Evolutionary conservation across 2,113 vertebrate species (phyloP), one percentile per base, ranked within the genome.

Genomic region (Serilophus lunatus): DNA sequence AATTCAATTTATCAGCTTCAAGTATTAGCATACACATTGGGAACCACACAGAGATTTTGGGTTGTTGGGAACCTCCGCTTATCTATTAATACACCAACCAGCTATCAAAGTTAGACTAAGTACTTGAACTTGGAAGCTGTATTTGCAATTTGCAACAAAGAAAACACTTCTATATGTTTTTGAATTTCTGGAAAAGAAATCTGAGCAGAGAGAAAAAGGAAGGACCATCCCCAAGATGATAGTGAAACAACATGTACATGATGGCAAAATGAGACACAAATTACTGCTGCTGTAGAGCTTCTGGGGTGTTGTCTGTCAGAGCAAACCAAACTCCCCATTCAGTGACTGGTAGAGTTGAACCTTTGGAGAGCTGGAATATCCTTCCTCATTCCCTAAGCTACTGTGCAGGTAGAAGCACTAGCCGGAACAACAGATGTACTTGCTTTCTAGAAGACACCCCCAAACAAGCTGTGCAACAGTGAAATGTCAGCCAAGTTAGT

Each of bases 191-290:
- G 56, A 63, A 79, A 88, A 83, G 24, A 69, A 88, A 66, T 50
- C 11, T 4, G 25, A 65, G n/a, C n/a, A 33, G n/a, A 77, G 31
- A 22, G 6, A 31, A 49, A 56, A 83, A 66, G 26, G 17, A 60
- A 82, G 15, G 56, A 23, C 50, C 60, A 69, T 13, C 9, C 22
- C 13, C 28, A 53, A 1, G 5, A 68, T 3, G 17, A 51, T 66
- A 68, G 7, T 10, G 29, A 64, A 70, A 53, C 23, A 50, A 59
- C 16, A 51, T 0, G 1, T 24, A 47, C 0, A 0, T 3, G 76
- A 88, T 12, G 7, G 28, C 60, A 63, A 84, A 82, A 16, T 0
- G 1, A 56, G 28, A 77, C 13, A n/a, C 12, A 20, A 40, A 28
- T 38, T 69, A 82, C 45, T 51, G 61, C 33, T 38, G 77, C 36